Percentiles rank a stretch among this genome's conserved stretches.
These are phyloP conservation scores for Stenchaetothrips biformis DNA, from an alignment of 2,888 invertebrate species.

Conservation along the genomic window DNA sequence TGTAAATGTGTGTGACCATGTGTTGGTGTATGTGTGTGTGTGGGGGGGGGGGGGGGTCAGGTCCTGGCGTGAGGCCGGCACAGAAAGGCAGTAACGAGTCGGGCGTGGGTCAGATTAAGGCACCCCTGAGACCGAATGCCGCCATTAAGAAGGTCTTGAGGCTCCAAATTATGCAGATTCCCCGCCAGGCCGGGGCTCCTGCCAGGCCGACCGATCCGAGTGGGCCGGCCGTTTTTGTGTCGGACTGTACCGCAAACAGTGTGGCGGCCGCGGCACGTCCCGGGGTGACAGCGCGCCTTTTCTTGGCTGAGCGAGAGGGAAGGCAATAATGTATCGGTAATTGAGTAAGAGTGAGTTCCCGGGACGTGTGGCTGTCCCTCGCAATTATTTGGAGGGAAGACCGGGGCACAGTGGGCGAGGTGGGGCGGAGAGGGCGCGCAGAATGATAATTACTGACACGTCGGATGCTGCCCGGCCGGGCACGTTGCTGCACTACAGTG, in stretches of 20 bases:
- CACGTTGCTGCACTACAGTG: too few relatives aligned
- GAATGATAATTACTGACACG: background rate
- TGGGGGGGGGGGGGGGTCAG: too few relatives aligned
- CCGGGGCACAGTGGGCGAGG: background rate
- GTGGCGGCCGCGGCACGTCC: background rate
- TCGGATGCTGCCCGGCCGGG: too few relatives aligned
- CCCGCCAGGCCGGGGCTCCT: background rate
- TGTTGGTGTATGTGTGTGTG: background rate
- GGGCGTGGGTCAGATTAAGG: too few relatives aligned
- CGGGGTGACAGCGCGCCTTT: background rate
- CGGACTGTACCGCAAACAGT: too few relatives aligned
- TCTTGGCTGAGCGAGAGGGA: background rate
- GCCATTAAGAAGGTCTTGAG: too few relatives aligned
- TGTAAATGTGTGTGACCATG: background rate
- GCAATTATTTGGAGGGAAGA: background rate
- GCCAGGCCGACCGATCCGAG: background rate
- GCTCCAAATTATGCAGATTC: too few relatives aligned
- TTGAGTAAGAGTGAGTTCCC: background rate
- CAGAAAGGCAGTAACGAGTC: too few relatives aligned
- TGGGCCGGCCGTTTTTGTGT: background rate
- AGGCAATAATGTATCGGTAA: constrained; percentile 4
- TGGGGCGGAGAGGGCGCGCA: background rate
- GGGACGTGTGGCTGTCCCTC: background rate
- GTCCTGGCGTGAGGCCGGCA: background rate
- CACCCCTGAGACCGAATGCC: too few relatives aligned